Conservation (phyloP, 2,113 vertebrate species). For the Nestor notabilis region DNA sequence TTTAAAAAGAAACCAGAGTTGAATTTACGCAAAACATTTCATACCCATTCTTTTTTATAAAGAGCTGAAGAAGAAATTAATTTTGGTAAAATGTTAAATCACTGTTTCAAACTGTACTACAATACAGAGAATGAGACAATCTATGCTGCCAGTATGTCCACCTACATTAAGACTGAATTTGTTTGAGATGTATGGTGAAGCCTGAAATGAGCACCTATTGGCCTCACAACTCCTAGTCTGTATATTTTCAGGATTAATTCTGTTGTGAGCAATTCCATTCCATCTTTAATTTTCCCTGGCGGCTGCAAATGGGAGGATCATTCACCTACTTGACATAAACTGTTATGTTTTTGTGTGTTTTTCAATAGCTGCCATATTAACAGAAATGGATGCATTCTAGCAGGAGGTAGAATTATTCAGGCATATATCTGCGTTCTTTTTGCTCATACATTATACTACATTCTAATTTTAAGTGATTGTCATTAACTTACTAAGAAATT, state of each 20-base stretch:
- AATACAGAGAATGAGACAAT: neutral
- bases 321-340: slow-evolving; percentile 30
- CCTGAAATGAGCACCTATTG: neutral
- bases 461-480: neutral
- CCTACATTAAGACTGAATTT: neutral
- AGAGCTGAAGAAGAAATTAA: neutral
- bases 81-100: neutral
- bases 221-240: neutral
- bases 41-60: neutral
- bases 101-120: neutral
- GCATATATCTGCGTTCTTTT: neutral
- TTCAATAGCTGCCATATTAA: slow-evolving; percentile 13
- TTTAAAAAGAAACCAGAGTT: neutral
- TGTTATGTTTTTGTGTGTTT: neutral
- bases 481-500: slow-evolving; percentile 8
- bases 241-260: neutral
- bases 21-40: neutral
- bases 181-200: neutral
- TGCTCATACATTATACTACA: neutral
- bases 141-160: neutral
- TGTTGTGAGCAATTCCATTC: neutral
- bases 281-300: neutral
- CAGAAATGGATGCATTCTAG: neutral
- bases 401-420: neutral
- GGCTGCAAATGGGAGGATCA: neutral